Conservation (phyloP, 2,113 vertebrate genomes). For the Hippolais icterina region DNA sequence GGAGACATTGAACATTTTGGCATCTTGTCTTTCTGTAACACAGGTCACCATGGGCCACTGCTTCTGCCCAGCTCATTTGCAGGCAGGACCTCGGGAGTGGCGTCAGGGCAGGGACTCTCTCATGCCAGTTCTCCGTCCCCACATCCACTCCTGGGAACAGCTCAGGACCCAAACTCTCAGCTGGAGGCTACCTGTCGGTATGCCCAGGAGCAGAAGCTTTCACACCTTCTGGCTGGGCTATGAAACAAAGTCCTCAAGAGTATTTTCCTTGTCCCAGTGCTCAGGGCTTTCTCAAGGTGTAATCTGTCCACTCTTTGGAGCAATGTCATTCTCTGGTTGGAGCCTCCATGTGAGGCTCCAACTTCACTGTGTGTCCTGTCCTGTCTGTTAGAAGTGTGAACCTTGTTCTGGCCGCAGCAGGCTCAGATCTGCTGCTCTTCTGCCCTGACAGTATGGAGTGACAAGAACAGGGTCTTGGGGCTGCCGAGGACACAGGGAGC, state of each 20-base stretch:
- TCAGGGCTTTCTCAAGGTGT: background rate
- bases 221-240: background rate
- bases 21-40: accelerated
- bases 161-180: background rate
- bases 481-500: background rate
- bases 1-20: background rate
- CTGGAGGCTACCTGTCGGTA: background rate
- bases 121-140: background rate
- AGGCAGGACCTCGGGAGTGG: background rate
- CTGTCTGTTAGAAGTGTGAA: background rate
- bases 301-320: background rate
- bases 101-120: background rate
- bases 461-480: background rate
- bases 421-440: background rate
- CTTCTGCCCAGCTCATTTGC: background rate
- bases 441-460: background rate
- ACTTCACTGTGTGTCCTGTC: background rate
- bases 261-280: background rate
- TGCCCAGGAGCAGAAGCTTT: background rate
- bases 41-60: background rate
- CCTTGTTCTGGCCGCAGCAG: background rate
- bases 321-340: background rate
- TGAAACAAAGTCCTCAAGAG: background rate
- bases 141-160: background rate
- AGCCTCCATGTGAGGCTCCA: accelerated